phyloP scores from a whole-genome alignment of 2,888 invertebrate genomes.

The Drosophila putrida region DNA sequence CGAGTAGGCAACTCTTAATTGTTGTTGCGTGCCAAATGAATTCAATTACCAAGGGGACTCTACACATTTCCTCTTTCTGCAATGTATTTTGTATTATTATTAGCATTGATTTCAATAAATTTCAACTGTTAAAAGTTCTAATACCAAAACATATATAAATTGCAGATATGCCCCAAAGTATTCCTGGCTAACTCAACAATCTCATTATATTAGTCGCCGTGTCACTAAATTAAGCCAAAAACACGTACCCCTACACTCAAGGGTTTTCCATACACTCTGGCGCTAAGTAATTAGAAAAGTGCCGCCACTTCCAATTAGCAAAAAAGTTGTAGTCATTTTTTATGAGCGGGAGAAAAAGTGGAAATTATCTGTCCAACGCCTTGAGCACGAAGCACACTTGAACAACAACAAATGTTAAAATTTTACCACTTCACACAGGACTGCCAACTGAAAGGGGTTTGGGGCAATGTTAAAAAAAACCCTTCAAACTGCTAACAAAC shows the following conservation, averaged over 20 bases:
- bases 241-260: conserved; percentile 53
- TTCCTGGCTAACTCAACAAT: background rate
- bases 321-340: conserved; percentile 41
- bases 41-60: conserved; percentile 36
- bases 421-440: conserved; percentile 33
- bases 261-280: conserved; percentile 34
- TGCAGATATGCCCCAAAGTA: background rate
- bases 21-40: conserved; percentile 47
- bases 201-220: conserved; percentile 3
- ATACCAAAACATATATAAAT: background rate
- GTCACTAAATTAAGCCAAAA: conserved; percentile 65
- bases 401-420: conserved; percentile 53
- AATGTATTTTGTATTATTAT: background rate
- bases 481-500: conserved; percentile 39
- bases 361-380: conserved; percentile 46
- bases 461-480: conserved; percentile 20
- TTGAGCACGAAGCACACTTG: conserved; percentile 71
- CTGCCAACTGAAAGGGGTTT: background rate
- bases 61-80: background rate
- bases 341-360: conserved; percentile 6
- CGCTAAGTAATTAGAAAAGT: conserved; percentile 71
- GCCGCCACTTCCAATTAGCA: conserved; percentile 66
- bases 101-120: conserved; percentile 6
- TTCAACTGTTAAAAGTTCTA: background rate
- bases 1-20: conserved; percentile 54